Evolutionary conservation across 2,888 invertebrate genomes (phyloP).

Genomic region (Sisyra nigra): DNA sequence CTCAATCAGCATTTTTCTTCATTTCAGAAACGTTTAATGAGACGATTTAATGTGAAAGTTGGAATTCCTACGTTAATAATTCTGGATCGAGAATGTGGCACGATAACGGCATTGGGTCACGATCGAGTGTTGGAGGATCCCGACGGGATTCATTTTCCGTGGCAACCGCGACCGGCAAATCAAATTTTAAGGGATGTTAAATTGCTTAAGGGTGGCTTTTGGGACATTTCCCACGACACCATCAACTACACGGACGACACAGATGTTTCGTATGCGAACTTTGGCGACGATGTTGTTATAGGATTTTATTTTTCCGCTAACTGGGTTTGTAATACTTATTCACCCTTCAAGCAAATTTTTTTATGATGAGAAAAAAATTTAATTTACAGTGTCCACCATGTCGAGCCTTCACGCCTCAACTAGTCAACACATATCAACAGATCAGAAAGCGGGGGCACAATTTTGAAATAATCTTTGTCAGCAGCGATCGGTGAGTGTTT

Average conservation of each 20-base stretch:
- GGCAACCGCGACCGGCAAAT: slow-evolving; percentile 53
- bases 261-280: slow-evolving; percentile 29
- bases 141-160: slow-evolving; percentile 50
- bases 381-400: slow-evolving; percentile 68
- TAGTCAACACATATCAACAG: slow-evolving; percentile 55
- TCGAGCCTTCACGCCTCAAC: slow-evolving; percentile 63
- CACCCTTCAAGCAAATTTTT: background rate
- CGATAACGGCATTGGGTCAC: slow-evolving; percentile 41
- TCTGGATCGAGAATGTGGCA: slow-evolving; percentile 45
- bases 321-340: slow-evolving; percentile 56
- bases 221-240: slow-evolving; percentile 22
- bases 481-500: slow-evolving; percentile 57
- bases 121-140: slow-evolving; percentile 55
- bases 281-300: slow-evolving; percentile 35
- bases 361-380: background rate
- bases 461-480: slow-evolving; percentile 71
- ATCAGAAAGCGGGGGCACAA: slow-evolving; percentile 50
- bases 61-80: slow-evolving; percentile 63
- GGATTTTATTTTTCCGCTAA: slow-evolving; percentile 80
- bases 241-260: slow-evolving; percentile 29
- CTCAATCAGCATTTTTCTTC: slow-evolving; percentile 8
- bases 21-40: slow-evolving; percentile 54
- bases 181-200: slow-evolving; percentile 25
- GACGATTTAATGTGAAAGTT: slow-evolving; percentile 59
- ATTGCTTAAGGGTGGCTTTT: slow-evolving; percentile 6